Base-by-base conservation (phyloP, 92 coral and sea anemone genomes). In the Bergia sp. region DNA sequence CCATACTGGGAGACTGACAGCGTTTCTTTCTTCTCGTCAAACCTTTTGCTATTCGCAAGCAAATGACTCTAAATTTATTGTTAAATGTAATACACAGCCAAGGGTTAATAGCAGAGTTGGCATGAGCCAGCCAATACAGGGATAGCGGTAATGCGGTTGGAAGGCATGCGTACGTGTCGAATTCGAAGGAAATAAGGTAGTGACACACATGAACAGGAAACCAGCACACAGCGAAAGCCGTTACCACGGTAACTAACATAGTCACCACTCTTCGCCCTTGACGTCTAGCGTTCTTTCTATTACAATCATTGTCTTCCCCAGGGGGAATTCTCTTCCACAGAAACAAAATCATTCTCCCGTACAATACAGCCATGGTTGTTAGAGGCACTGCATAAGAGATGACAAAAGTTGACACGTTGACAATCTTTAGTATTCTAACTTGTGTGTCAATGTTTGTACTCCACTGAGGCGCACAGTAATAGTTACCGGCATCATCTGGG, bases 241-340 rank as follows among this genome's bases (percentile, higher is more conserved):
- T 84, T 84, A 84, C 87, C 79, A 84, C 87, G 87, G 79, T 71
- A 84, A 71, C 87, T 16, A 84, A 43, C 87, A 84, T 84, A 3
- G 69, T 84, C 37, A 84, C 87, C 29, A 84, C 87, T 55, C 74
- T 71, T 4, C 55, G 78, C 2, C 87, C 65, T 45, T 84, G 87
- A 1, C 44, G 29, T 21, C 78, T 84, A 18, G 87, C 87, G 37
- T 71, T 84, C 64, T 36, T 84, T 4, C 53, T 84, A 42, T 84
- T 84, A 16, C 55, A 8, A 7, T 71, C 87, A 58, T 84, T 84
- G 67, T 84, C 77, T 38, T 84, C 87, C 12, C 87, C 87, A n/a
- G 87, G 87, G 3, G 87, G 87, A 84, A 45, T 71, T 84, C 87
- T 69, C 20, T 8, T 71, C 87, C 87, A 84, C 64, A 84, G 64